These are phyloP conservation scores for Bradypodion ventrale DNA, from an alignment of 2,797 vertebrate genomes.

Conservation along the genomic window DNA sequence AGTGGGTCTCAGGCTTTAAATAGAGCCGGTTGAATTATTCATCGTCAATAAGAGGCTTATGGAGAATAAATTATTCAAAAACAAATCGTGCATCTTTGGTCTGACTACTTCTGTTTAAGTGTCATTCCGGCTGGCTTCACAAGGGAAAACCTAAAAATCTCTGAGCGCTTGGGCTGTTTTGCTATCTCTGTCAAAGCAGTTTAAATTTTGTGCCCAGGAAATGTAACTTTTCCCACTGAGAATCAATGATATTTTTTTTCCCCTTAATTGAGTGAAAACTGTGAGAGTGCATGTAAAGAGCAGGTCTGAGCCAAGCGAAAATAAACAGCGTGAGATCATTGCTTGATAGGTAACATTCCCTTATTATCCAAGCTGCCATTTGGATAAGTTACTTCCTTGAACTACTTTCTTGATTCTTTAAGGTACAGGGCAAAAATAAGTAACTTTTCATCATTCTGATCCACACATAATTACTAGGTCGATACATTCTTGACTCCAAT, in stretches of 20 bases:
- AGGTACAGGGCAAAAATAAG: no score
- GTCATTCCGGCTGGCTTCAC: background rate
- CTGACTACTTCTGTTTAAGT: background rate
- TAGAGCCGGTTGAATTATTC: constrained; percentile 26
- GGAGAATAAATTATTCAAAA: background rate
- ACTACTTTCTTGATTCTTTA: background rate
- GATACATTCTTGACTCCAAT: background rate
- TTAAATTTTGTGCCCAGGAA: background rate
- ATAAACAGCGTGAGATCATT: background rate
- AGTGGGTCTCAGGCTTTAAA: background rate
- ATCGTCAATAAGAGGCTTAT: background rate
- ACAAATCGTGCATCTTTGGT: background rate
- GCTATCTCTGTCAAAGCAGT: background rate
- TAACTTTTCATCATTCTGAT: no score
- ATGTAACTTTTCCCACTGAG: background rate
- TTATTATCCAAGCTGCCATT: background rate
- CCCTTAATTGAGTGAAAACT: background rate
- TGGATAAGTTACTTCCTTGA: background rate
- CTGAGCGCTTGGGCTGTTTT: background rate
- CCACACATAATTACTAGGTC: background rate
- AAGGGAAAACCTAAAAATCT: background rate
- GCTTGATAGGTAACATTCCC: background rate
- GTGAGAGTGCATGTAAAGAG: background rate
- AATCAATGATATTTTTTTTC: background rate
- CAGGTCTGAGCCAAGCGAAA: background rate